Evolutionary conservation across 2,797 vertebrate genomes (phyloP), one percentile per base, ranked within the genome.

Genomic region (Sebastes dallii): DNA sequence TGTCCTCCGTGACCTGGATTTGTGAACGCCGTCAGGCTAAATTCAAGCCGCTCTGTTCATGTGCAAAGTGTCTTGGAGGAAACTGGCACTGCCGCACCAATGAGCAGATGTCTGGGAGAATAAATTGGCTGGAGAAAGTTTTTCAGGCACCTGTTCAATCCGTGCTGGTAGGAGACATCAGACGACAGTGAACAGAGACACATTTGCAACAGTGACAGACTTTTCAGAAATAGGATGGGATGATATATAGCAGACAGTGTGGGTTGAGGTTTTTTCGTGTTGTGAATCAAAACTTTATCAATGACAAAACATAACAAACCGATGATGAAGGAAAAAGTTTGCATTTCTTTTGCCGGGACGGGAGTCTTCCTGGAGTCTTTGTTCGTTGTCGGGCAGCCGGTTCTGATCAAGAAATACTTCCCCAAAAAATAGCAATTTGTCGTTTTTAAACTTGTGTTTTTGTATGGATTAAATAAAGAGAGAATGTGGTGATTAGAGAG

Each of bases 61-160:
- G 81, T 78, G 80, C 36, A 25, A 77, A 83, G 76, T n/a, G 81
- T 87, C 84, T 85, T 62, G 75, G 78, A 88, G 72, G 78, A 66
- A 86, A 13, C 80, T 89, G 90, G 89, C 88, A 82, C 68, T 20
- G 77, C 62, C 25, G 75, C 85, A 67, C 64, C 81, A 30, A 34
- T 3, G 88, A 92, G 83, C 91, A 91, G 92, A 92, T 93, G 91
- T 91, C 88, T 87, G 88, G 67, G 86, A 90, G 91, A 85, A 84
- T 88, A 91, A 91, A 91, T 89, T 93, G 93, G 88, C 84, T 72
- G 25, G 24, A 73, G 76, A 65, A 89, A 80, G 83, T 91, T 92
- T 92, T 84, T 83, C 80, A 73, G 90, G 77, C 90, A 92, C 86
- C 89, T 91, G 89, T 86, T 93, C 90, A 86, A 74, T 90, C 82